Evolutionary conservation across 2,888 invertebrate genomes (phyloP), one percentile per base, ranked within the genome.

Genomic region (Dynastes grantii): DNA sequence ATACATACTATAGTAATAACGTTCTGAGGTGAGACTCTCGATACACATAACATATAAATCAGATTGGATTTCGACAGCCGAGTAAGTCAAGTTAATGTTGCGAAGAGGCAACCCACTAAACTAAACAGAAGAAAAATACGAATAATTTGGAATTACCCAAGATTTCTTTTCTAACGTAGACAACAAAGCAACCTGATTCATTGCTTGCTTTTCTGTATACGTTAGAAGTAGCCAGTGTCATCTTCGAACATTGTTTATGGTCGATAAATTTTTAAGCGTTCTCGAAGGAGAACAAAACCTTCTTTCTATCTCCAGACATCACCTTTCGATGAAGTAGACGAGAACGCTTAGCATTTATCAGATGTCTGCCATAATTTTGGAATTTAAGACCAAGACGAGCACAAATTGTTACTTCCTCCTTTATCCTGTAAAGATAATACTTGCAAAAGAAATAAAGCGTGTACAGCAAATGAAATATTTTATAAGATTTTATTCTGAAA

Each of bases 381-480:
- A 61, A 63, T 61, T 37, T 29, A 61, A 73, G 73, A 75, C 73
- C 73, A 75, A 75, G 61, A 45, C 29, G 13, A 63, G 73, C 73
- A 63, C 73, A 75, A 75, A 61, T 61, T 61, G 27, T 75, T 61
- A 75, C 73, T 75, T 75, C 73, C 73, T 75, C 61, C 55, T 27
- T 75, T 27, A 45, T 75, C 58, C 61, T 75, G 49, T 75, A 75
- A 61, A 75, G 45, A 53, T 51, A 13, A 68, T 27, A 58, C 9
- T 58, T 58, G 55, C 55, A 22, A 58, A 45, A 16, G n/a, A 68
- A 40, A 9, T 16, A 53, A 77, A 70, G 51, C 68, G 61, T 78
- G 78, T 75, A 78, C 78, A 78, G 78, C 53, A 75, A 78, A 73
- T 78, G 73, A 75, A 75, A 65, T 78, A 78, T 78, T 78, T 78